Conservation (phyloP, 2,113 vertebrate genomes). For the Elephantulus edwardii region DNA sequence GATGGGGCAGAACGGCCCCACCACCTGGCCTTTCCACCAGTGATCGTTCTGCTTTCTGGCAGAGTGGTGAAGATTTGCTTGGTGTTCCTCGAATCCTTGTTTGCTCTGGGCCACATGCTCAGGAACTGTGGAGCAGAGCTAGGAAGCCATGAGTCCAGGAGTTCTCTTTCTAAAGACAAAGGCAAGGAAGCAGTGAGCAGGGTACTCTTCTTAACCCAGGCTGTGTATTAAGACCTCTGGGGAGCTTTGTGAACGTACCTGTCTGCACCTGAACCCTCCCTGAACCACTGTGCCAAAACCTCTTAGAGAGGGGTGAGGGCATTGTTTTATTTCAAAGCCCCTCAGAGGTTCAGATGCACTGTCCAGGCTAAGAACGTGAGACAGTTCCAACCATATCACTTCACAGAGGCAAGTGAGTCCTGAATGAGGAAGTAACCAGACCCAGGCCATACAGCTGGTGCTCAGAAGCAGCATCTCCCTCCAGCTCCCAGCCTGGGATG, state of each 20-base stretch:
- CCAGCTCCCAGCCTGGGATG: background rate
- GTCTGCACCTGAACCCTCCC: background rate
- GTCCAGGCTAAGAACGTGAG: constrained; percentile 4
- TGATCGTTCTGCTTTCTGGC: constrained; percentile 61
- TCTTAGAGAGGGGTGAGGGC: constrained; percentile 1
- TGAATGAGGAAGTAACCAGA: background rate
- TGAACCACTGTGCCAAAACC: constrained; percentile 25
- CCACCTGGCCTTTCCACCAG: constrained; percentile 72
- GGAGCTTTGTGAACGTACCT: background rate
- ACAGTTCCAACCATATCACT: background rate
- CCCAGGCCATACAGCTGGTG: background rate
- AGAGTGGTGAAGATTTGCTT: constrained; percentile 34
- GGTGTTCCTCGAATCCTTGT: constrained; percentile 42
- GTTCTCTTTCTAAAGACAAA: constrained; percentile 36
- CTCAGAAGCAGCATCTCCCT: background rate
- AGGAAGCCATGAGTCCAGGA: constrained; percentile 16
- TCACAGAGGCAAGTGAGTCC: background rate
- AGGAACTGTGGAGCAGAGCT: constrained; percentile 1
- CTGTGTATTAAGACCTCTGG: background rate
- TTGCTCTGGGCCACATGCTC: constrained; percentile 20
- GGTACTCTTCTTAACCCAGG: constrained; percentile 18
- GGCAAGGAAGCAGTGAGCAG: background rate
- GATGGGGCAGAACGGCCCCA: constrained; percentile 76
- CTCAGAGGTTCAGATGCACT: constrained; percentile 49
- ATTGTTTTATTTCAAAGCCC: constrained; percentile 47